Evolutionary conservation across 2,888 invertebrate genomes (phyloP).

Genomic region (Drosophila flavopinicola): DNA sequence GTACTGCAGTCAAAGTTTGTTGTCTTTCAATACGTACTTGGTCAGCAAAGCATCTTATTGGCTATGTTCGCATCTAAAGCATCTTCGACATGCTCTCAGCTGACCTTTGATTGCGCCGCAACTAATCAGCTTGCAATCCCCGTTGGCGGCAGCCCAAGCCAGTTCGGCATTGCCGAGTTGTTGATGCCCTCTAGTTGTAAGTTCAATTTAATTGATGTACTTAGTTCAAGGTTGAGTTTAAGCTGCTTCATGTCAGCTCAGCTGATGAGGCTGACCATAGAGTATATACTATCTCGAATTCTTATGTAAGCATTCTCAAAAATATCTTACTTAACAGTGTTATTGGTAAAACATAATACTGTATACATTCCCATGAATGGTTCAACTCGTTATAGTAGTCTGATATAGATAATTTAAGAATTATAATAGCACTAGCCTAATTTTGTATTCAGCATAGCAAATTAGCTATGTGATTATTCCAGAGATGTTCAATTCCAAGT

Average conservation of each 20-base stretch:
- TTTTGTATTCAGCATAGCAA: too few species aligned
- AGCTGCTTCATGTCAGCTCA: background rate
- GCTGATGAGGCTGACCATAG: background rate
- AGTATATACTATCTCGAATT: background rate
- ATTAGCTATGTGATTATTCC: too few species aligned
- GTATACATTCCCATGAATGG: too few species aligned
- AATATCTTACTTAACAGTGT: too few species aligned
- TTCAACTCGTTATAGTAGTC: too few species aligned
- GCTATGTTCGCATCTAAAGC: slow-evolving; percentile 30
- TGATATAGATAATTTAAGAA: too few species aligned
- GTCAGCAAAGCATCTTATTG: slow-evolving; percentile 27
- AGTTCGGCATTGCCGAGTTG: slow-evolving; percentile 1
- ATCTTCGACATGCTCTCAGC: slow-evolving; percentile 23
- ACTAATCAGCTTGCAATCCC: slow-evolving; percentile 19
- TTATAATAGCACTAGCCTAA: too few species aligned
- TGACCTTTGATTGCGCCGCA: slow-evolving; percentile 13
- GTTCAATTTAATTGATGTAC: slow-evolving; percentile 6
- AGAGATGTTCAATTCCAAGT: too few species aligned
- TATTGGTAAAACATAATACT: too few species aligned
- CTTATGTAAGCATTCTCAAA: too few species aligned
- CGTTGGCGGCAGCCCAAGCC: slow-evolving; percentile 20
- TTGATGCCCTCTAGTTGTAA: slow-evolving; percentile 4
- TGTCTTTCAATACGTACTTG: background rate
- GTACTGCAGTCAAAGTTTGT: background rate
- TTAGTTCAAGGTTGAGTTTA: slow-evolving; percentile 4